Base-by-base conservation (phyloP, 1,140 invertebrate genomes). In the Neodiprion lecontei region DNA sequence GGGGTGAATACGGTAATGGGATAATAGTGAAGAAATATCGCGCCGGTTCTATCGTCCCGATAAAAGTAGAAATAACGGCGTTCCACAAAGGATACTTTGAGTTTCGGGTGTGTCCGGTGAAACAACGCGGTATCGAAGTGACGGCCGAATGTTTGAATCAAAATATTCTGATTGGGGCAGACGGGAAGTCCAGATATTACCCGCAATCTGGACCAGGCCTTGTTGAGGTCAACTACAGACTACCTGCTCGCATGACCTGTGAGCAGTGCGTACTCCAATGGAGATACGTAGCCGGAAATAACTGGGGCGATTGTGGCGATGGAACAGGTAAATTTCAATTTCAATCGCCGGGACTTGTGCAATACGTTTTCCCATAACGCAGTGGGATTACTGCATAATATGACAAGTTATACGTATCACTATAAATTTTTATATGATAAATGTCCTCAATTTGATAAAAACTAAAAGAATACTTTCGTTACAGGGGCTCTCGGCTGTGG, bases 51-150 rank as follows among this genome's bases (percentile, higher is more conserved):
- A 85, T 91, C 9, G 92, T 97, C 72, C 91, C 91, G 7, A 91
- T 96, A 8, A 91, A 92, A 47, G 91, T 96, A 0, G 93, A 96
- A 81, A 80, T 96, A 1, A 96, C 95, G 0, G 95, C 95, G 7
- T 92, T 91, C 79, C 95, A 96, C 85, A 90, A 91, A 77, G 96
- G 97, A 10, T 96, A 93, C 85, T 98, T 97, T 81, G 95, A 97
- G 83, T 97, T 98, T 87, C 90, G 94, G 73, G 80, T 96, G 0
- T 98, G 96, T 82, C 92, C 95, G 0, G 90, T 91, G 83, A 90
- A 89, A 50, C 84, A 84, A 73, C 86, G 65, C 50, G 86, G 81
- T 75, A 90, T 89, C 74, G 89, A 89, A 67, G 92, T 92, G 0
- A 92, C 91, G 1, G 93, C 97, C 80, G 90, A 93, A 0, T 97